phyloP scores from a whole-genome alignment of 2,797 vertebrate species.

The Falco biarmicus region DNA sequence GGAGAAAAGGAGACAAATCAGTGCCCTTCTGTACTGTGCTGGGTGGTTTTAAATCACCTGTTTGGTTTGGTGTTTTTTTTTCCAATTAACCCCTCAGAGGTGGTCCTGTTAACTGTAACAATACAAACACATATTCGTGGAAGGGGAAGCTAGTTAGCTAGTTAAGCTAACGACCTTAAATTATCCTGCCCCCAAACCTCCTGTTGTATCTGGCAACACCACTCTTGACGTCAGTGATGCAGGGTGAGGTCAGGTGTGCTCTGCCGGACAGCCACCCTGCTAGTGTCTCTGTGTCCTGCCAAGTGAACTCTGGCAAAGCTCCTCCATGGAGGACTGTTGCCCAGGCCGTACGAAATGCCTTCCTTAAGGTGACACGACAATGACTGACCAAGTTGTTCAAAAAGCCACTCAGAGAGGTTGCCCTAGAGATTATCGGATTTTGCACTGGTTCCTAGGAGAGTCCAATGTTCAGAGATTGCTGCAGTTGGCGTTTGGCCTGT shows the following conservation, averaged over 20 bases:
- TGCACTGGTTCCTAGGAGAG: not conserved
- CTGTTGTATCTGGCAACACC: not conserved
- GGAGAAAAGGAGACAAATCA: not conserved
- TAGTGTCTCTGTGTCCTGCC: not conserved
- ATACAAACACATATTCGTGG: not conserved
- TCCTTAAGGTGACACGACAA: not conserved
- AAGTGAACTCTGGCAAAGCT: not conserved
- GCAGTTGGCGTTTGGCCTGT: not conserved
- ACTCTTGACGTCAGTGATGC: accelerated
- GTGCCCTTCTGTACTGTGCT: not conserved
- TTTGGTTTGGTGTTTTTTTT: not conserved
- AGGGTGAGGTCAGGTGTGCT: not conserved
- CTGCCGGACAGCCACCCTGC: not conserved
- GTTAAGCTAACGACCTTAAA: not conserved
- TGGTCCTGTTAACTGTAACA: not conserved
- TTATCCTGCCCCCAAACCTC: not conserved
- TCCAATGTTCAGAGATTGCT: not conserved
- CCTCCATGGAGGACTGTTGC: not conserved
- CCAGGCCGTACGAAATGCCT: not conserved
- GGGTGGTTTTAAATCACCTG: not conserved
- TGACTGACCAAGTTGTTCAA: not conserved
- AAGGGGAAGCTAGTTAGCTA: not conserved
- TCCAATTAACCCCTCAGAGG: not conserved
- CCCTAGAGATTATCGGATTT: not conserved
- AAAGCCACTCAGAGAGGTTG: not conserved